Percentiles rank a stretch among this genome's conserved stretches.
Evolutionary conservation across 1,140 invertebrate genomes (phyloP).

Genomic region (Drosophila prosaltans): DNA sequence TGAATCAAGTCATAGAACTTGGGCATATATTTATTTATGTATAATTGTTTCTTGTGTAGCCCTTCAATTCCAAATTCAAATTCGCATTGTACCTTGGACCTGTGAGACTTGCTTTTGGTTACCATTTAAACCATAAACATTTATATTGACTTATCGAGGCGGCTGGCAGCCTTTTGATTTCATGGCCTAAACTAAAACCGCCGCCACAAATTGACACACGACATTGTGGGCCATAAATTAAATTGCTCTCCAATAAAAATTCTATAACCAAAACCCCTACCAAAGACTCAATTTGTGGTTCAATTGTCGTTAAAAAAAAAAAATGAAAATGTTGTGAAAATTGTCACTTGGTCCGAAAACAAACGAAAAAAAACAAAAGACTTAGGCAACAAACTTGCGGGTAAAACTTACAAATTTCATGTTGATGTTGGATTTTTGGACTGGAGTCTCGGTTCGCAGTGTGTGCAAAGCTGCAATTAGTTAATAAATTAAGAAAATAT

Average conservation of each 20-base stretch:
- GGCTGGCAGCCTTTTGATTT: constrained; percentile 42
- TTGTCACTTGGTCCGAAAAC: constrained; percentile 28
- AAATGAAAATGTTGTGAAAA: constrained; percentile 46
- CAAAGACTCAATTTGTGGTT: constrained; percentile 51
- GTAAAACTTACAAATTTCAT: constrained; percentile 79
- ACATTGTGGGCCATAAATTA: constrained; percentile 67
- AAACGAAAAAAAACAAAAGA: constrained; percentile 60
- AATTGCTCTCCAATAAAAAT: constrained; percentile 69
- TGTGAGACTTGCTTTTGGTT: background rate
- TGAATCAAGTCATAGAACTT: background rate
- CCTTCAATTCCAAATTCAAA: constrained; percentile 21
- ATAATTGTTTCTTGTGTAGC: constrained; percentile 18
- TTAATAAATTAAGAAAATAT: constrained; percentile 72
- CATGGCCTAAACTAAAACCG: constrained; percentile 43
- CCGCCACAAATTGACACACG: constrained; percentile 57
- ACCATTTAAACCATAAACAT: constrained; percentile 23
- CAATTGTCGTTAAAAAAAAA: constrained; percentile 37
- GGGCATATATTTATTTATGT: too few relatives aligned
- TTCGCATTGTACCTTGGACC: constrained; percentile 28
- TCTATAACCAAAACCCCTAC: constrained; percentile 52
- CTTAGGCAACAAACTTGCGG: constrained; percentile 69
- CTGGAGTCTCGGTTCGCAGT: constrained; percentile 36
- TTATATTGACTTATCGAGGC: constrained; percentile 44
- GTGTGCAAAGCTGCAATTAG: constrained; percentile 66
- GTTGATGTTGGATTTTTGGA: constrained; percentile 47